These are phyloP conservation scores for Hemichromis elongatus DNA, from an alignment of 2,113 vertebrate species.

Conservation along the genomic window DNA sequence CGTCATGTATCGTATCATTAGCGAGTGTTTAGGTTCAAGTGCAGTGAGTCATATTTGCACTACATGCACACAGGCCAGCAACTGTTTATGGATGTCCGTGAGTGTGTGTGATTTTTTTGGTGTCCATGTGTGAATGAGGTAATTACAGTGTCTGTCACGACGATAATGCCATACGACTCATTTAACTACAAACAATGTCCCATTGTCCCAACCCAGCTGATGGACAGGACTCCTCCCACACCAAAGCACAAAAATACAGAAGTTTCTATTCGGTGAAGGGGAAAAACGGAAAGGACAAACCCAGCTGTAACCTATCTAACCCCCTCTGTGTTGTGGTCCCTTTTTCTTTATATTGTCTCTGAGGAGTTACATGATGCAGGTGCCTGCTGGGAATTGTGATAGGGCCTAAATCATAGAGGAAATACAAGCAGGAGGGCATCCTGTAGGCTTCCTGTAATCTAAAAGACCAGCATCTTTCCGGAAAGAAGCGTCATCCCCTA, in stretches of 20 bases:
- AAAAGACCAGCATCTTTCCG: neutral
- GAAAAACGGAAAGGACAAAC: neutral
- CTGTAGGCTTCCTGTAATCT: neutral
- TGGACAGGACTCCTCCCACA: neutral
- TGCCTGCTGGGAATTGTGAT: neutral
- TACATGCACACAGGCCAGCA: neutral
- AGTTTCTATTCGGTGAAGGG: neutral
- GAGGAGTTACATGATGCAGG: conserved; percentile 4
- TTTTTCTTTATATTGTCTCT: conserved; percentile 6
- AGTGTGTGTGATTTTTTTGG: conserved; percentile 20
- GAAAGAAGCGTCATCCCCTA: neutral
- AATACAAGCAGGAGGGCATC: neutral
- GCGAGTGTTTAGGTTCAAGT: conserved; percentile 37
- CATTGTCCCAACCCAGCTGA: neutral
- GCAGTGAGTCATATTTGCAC: conserved; percentile 26
- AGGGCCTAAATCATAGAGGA: neutral
- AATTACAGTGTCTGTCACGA: conserved; percentile 29
- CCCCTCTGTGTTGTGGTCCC: neutral
- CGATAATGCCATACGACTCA: conserved; percentile 27
- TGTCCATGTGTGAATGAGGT: conserved; percentile 65
- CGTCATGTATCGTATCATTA: conserved; percentile 18
- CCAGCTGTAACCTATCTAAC: conserved; percentile 34
- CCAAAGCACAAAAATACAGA: neutral
- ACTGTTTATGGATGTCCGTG: neutral
- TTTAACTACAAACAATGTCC: conserved; percentile 26